These are phyloP conservation scores for Spodoptera littoralis DNA, from an alignment of 2,888 invertebrate species.

Conservation along the genomic window DNA sequence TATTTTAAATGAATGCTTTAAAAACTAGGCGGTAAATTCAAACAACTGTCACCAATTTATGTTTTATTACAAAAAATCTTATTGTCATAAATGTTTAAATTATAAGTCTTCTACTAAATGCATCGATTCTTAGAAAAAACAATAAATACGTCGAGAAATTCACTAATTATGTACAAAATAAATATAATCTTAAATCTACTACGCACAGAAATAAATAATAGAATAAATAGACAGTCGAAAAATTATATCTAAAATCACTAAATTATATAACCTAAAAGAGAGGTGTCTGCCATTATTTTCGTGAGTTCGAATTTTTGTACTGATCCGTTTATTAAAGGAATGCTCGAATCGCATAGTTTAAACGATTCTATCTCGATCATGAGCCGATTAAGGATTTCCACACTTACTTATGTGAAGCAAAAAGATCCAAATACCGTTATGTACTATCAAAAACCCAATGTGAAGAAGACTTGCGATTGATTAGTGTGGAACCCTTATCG, in stretches of 20 bases:
- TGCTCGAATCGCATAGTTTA: constrained; percentile 34
- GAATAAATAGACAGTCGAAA: constrained; percentile 82
- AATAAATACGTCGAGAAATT: constrained; percentile 68
- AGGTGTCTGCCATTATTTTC: constrained; percentile 43
- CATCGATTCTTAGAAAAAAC: constrained; percentile 60
- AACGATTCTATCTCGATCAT: constrained; percentile 28
- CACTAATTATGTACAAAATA: constrained; percentile 83
- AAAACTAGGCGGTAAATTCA: constrained; percentile 16
- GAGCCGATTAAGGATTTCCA: constrained; percentile 27
- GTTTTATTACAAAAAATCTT: constrained; percentile 16
- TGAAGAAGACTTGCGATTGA: constrained; percentile 56
- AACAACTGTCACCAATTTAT: constrained; percentile 17
- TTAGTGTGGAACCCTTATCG: constrained; percentile 39
- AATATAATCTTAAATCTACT: constrained; percentile 65
- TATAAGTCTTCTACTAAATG: constrained; percentile 66
- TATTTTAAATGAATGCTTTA: constrained; percentile 22
- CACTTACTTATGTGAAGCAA: constrained; percentile 50
- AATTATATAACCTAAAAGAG: constrained; percentile 42
- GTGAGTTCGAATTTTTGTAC: constrained; percentile 60
- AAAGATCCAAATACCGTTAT: constrained; percentile 46
- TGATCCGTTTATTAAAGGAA: constrained; percentile 47
- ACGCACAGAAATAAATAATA: constrained; percentile 77
- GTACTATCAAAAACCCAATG: constrained; percentile 58
- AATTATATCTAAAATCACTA: constrained; percentile 64
- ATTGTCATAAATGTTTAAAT: constrained; percentile 48